A percentile compares a stretch with the other conserved stretches of the same genome.
These are phyloP conservation scores for Hirtodrosophila trivittata DNA, from an alignment of 2,888 invertebrate species.

Conservation along the genomic window DNA sequence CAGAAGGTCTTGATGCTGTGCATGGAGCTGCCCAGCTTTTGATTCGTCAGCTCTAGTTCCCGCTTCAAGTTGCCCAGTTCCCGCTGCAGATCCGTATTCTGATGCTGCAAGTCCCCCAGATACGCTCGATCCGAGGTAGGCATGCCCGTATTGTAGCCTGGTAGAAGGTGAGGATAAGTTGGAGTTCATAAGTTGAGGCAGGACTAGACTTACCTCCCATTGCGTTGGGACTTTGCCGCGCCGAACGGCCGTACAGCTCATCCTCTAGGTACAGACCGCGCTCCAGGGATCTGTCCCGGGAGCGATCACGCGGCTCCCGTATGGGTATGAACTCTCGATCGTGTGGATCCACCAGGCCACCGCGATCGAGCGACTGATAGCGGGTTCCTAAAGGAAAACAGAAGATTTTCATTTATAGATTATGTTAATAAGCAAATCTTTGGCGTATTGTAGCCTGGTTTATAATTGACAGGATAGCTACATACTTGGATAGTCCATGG, in stretches of 20 bases:
- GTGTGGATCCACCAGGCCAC: constrained; percentile 89
- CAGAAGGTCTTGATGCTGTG: constrained; percentile 99
- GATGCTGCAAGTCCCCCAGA: constrained; percentile 95
- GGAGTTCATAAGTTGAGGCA: background rate
- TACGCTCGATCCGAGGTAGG: constrained; percentile 86
- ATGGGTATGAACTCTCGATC: constrained; percentile 95
- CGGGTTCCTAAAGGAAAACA: constrained; percentile 80
- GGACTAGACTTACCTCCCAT: constrained; percentile 82
- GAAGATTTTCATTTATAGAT: too few species aligned
- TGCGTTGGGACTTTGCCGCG: constrained; percentile 89
- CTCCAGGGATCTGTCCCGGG: constrained; percentile 88
- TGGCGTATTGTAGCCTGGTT: too few species aligned
- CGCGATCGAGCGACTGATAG: constrained; percentile 90
- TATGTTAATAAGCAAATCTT: too few species aligned
- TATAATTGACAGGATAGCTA: too few species aligned
- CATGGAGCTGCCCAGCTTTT: constrained; percentile 99
- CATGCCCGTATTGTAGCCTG: constrained; percentile 82
- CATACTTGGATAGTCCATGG: constrained; percentile 86
- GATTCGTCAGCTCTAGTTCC: constrained; percentile 97
- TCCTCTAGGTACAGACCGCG: constrained; percentile 89
- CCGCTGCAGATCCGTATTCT: constrained; percentile 96
- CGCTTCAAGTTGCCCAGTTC: constrained; percentile 96
- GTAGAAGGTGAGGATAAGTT: background rate
- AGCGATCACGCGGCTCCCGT: constrained; percentile 89
- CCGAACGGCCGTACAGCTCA: constrained; percentile 88